Conservation (phyloP, 2,797 vertebrate genomes). For the Hydrolagus colliei region DNA sequence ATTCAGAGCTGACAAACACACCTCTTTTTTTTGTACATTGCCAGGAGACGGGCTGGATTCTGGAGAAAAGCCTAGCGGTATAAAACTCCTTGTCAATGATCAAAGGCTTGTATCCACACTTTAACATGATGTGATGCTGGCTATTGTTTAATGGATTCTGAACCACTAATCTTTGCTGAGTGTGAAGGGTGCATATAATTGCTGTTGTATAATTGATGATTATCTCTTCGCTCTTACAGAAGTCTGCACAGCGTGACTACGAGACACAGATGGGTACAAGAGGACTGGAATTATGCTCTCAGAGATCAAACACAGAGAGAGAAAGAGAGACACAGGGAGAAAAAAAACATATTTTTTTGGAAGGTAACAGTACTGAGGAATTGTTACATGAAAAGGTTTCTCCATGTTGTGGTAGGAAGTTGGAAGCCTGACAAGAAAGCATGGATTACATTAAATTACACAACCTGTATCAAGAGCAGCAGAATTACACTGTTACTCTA, state of each 20-base stretch:
- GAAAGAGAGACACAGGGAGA: not conserved
- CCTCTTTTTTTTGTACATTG: too few species aligned
- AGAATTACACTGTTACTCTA: not conserved
- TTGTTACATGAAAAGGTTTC: slow-evolving; percentile 8
- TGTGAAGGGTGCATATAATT: not conserved
- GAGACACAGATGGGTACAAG: not conserved
- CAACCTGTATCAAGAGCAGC: slow-evolving; percentile 16
- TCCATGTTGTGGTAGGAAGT: not conserved
- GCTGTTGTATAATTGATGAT: not conserved
- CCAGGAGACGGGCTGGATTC: too few species aligned
- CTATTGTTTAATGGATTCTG: not conserved
- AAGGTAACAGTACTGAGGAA: not conserved
- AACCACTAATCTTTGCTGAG: not conserved
- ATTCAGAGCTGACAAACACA: too few species aligned
- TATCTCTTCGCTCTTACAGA: not conserved
- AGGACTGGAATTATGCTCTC: not conserved
- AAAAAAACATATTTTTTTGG: not conserved
- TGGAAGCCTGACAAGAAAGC: not conserved
- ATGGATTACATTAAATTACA: slow-evolving; percentile 21
- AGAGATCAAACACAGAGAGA: too few species aligned
- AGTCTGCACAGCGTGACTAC: not conserved
- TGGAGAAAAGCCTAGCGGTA: too few species aligned
- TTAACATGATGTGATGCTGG: not conserved
- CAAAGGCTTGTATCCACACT: not conserved
- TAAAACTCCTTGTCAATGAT: not conserved